These are phyloP conservation scores for Acheta domesticus DNA, from an alignment of 2,888 invertebrate species.

Conservation along the genomic window DNA sequence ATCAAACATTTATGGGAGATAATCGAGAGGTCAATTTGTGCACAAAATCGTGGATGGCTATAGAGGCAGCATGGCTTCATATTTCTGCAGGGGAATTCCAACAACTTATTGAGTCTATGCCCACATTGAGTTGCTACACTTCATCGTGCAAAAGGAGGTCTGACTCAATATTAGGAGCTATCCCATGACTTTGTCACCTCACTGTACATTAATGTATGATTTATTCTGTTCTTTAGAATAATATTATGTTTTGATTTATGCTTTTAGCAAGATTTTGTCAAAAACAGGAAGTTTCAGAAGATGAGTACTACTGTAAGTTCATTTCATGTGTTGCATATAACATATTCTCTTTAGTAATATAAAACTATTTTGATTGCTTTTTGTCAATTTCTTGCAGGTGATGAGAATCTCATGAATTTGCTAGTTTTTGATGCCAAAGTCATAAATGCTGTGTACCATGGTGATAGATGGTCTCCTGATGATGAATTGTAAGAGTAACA, in stretches of 20 bases:
- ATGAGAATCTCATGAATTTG: conserved; percentile 78
- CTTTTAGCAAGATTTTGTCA: conserved; percentile 47
- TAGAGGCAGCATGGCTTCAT: too few relatives aligned
- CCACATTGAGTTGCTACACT: too few relatives aligned
- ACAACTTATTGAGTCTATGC: too few relatives aligned
- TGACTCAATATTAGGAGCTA: too few relatives aligned
- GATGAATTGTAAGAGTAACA: conserved; percentile 24
- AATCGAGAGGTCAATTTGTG: too few relatives aligned
- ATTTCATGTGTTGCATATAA: neutral
- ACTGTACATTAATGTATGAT: neutral
- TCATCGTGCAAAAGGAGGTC: too few relatives aligned
- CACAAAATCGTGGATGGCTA: too few relatives aligned
- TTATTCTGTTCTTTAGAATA: neutral
- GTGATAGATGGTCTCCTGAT: neutral
- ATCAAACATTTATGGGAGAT: too few relatives aligned
- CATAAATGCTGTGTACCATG: conserved; percentile 53
- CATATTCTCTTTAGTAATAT: neutral
- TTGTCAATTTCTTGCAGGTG: conserved; percentile 44
- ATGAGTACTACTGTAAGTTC: conserved; percentile 71
- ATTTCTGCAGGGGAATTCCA: too few relatives aligned
- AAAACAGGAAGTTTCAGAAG: conserved; percentile 57
- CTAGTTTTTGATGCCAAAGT: conserved; percentile 83
- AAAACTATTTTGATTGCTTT: neutral
- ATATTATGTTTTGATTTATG: neutral
- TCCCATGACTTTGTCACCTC: too few relatives aligned